Percentiles rank a stretch among this genome's conserved stretches.
phyloP scores from a whole-genome alignment of 2,113 vertebrate genomes.

The Tauraco erythrolophus region DNA sequence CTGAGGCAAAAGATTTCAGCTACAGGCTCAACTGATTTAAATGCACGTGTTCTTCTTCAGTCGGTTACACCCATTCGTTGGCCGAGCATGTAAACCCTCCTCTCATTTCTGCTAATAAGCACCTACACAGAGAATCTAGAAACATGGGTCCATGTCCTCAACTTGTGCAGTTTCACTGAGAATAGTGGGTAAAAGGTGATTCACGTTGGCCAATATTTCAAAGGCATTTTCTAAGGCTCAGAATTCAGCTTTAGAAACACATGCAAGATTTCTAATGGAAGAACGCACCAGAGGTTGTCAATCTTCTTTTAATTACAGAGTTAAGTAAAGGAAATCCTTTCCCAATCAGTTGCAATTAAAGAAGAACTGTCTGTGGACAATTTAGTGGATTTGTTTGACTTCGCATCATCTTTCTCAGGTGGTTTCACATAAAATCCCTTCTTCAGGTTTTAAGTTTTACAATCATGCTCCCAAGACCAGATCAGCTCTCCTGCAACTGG shows the following conservation, averaged over 20 bases:
- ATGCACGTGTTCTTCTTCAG: neutral
- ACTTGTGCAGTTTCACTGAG: neutral
- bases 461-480: rapidly evolving
- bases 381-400: neutral
- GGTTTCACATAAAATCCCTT: neutral
- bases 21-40: neutral
- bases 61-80: neutral
- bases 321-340: conserved; percentile 19
- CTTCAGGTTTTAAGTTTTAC: neutral
- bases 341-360: conserved; percentile 24
- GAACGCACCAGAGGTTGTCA: neutral
- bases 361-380: neutral
- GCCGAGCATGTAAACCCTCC: neutral
- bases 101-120: neutral
- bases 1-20: neutral
- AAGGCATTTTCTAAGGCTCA: neutral
- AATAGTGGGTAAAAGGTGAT: neutral
- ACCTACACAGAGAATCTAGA: neutral
- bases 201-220: neutral
- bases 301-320: conserved; percentile 8
- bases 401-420: neutral
- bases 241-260: neutral
- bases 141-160: neutral
- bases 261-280: neutral
- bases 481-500: neutral